phyloP scores from a whole-genome alignment of 2,888 invertebrate species.

The Elegia similella region DNA sequence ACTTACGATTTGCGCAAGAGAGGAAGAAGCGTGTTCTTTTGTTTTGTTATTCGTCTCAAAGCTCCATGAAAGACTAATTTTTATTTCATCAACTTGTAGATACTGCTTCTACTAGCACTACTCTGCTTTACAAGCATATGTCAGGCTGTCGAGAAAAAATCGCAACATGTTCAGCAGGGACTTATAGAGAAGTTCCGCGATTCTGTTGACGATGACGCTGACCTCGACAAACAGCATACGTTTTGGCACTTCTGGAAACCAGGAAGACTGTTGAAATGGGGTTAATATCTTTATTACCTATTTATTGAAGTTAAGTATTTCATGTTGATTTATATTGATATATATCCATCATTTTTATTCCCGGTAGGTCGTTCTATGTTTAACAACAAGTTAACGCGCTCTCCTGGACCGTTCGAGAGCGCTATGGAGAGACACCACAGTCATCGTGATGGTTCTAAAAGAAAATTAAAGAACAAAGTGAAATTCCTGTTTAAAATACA shows the following conservation, averaged over 20 bases:
- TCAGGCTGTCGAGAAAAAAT: constrained; percentile 39
- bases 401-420: constrained; percentile 46
- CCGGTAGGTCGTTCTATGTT: constrained; percentile 51
- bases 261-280: constrained; percentile 52
- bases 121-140: constrained; percentile 43
- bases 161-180: constrained; percentile 33
- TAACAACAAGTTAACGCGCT: constrained; percentile 51
- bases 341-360: constrained; percentile 32
- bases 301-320: no score
- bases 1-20: no score
- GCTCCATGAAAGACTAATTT: not conserved
- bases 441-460: constrained; percentile 40
- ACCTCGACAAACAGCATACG: constrained; percentile 40
- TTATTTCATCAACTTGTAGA: constrained; percentile 34
- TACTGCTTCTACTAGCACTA: constrained; percentile 40
- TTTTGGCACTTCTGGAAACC: constrained; percentile 52
- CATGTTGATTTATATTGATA: constrained; percentile 15
- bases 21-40: no score
- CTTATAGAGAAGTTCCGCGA: constrained; percentile 38
- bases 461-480: constrained; percentile 59
- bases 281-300: constrained; percentile 36
- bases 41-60: not conserved
- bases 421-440: constrained; percentile 41
- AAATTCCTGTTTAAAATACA: constrained; percentile 67
- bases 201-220: constrained; percentile 31